phyloP scores from a whole-genome alignment of 1,140 invertebrate species.

The Coelopa frigida region DNA sequence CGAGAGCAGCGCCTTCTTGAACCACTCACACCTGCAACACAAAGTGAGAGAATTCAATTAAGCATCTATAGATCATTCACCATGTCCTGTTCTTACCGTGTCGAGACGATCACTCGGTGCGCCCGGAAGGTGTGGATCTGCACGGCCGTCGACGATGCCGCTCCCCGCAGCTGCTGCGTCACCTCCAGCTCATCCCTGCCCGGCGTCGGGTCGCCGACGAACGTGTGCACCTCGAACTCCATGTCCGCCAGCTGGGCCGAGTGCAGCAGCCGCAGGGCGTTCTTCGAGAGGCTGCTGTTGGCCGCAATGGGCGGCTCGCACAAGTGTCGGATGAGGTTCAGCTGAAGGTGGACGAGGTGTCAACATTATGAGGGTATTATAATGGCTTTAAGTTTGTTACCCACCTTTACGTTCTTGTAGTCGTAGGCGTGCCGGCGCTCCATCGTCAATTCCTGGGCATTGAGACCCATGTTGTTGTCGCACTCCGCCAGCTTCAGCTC shows the following conservation, averaged over 20 bases:
- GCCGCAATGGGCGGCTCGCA: constrained; percentile 53
- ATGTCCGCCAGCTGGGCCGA: constrained; percentile 53
- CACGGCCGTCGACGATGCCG: constrained; percentile 3
- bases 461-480: constrained; percentile 22
- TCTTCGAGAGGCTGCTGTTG: constrained; percentile 52
- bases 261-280: constrained; percentile 50
- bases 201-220: background rate
- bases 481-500: constrained; percentile 24
- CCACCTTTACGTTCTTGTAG: constrained; percentile 38
- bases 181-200: constrained; percentile 5
- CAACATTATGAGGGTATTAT: background rate
- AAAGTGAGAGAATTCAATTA: constrained; percentile 1
- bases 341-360: constrained; percentile 34
- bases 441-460: constrained; percentile 15
- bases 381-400: background rate
- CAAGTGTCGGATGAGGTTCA: constrained; percentile 56
- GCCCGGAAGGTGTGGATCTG: constrained; percentile 47
- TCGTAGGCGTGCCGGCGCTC: constrained; percentile 24
- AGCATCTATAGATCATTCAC: background rate
- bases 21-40: constrained; percentile 57
- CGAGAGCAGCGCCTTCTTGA: constrained; percentile 58
- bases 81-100: constrained; percentile 23
- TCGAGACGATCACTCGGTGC: constrained; percentile 60
- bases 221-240: constrained; percentile 55
- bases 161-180: background rate